Conservation (phyloP, 2,888 invertebrate genomes). For the Lycocerus yunnanus region DNA sequence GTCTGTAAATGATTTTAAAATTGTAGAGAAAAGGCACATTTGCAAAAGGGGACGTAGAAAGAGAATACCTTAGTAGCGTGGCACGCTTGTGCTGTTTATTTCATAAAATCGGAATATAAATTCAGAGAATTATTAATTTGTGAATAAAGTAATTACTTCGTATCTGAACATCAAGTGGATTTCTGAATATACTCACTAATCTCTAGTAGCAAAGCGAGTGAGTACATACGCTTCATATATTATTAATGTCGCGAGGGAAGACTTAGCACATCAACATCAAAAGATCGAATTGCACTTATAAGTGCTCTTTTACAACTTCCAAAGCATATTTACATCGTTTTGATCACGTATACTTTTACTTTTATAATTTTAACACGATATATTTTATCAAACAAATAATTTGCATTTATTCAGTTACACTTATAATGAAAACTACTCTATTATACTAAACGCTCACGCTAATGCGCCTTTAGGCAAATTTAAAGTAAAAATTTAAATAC, state of each 20-base stretch:
- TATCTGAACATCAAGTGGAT: conserved; percentile 42
- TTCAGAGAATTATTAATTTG: conserved; percentile 48
- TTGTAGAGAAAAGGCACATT: conserved; percentile 14
- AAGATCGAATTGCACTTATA: conserved; percentile 38
- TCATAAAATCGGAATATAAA: conserved; percentile 48
- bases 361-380: conserved; percentile 5
- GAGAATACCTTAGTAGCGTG: conserved; percentile 48
- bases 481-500: not conserved
- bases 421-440: not conserved
- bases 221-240: conserved; percentile 39
- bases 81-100: conserved; percentile 47
- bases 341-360: conserved; percentile 17
- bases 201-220: conserved; percentile 34
- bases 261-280: conserved; percentile 37
- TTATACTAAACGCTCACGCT: not conserved
- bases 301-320: conserved; percentile 20
- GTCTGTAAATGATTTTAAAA: conserved; percentile 23
- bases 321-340: conserved; percentile 23
- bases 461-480: not conserved
- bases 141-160: conserved; percentile 47
- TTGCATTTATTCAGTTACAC: not conserved
- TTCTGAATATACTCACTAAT: conserved; percentile 36
- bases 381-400: not conserved
- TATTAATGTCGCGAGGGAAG: conserved; percentile 36
- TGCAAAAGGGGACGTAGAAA: conserved; percentile 37